phyloP scores from a whole-genome alignment of 2,888 invertebrate genomes.

The Eilema sororculum region DNA sequence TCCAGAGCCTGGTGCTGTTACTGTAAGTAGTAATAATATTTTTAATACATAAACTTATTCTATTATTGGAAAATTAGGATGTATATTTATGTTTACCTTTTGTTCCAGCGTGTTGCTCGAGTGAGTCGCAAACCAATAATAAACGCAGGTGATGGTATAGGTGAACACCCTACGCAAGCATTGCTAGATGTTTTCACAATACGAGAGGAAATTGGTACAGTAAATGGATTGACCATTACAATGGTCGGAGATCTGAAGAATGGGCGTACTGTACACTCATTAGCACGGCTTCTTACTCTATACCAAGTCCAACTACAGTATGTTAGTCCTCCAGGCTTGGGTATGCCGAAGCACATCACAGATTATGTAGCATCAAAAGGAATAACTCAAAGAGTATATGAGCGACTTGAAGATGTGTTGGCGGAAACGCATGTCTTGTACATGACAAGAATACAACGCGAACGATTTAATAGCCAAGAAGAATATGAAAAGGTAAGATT shows the following conservation, averaged over 20 bases:
- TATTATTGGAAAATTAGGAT: background rate
- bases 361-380: constrained; percentile 93
- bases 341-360: constrained; percentile 96
- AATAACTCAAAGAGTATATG: constrained; percentile 91
- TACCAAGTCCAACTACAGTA: constrained; percentile 98
- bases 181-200: constrained; percentile 99
- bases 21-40: constrained; percentile 85
- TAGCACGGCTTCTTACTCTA: constrained; percentile 96
- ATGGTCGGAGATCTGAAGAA: constrained; percentile 99
- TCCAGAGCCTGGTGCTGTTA: constrained; percentile 96
- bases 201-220: constrained; percentile 99
- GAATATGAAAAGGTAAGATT: constrained; percentile 93
- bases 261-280: constrained; percentile 98
- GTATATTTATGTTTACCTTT: background rate
- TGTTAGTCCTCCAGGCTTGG: constrained; percentile 94
- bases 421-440: constrained; percentile 98
- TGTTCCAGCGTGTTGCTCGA: constrained; percentile 91
- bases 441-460: constrained; percentile 98
- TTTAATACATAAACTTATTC: too few species aligned
- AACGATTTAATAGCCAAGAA: constrained; percentile 93
- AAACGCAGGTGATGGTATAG: constrained; percentile 99
- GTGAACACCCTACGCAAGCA: constrained; percentile 99
- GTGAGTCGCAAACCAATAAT: constrained; percentile 96
- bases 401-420: constrained; percentile 94
- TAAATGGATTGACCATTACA: constrained; percentile 98